Evolutionary conservation across 2,888 invertebrate species (phyloP).

Genomic region (Schizotus pectinicornis): DNA sequence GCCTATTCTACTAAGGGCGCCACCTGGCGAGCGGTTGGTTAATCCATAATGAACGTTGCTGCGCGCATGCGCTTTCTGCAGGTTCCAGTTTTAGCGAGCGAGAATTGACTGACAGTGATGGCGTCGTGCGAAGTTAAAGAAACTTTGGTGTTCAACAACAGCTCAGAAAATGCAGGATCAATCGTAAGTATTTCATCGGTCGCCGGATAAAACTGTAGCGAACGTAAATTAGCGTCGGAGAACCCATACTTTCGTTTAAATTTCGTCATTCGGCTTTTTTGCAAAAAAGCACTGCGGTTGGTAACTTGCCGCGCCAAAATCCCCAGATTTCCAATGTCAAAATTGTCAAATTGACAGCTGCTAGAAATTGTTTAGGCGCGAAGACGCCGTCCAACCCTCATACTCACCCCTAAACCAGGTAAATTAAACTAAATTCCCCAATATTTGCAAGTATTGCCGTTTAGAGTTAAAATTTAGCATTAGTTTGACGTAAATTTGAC

Average conservation of each 20-base stretch:
- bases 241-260: constrained; percentile 2
- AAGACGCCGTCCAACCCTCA: no score
- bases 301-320: background rate
- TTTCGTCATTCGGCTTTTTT: constrained; percentile 8
- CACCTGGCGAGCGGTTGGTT: no score
- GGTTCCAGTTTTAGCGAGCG: background rate
- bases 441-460: no score
- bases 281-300: constrained; percentile 6
- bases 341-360: constrained; percentile 17
- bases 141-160: constrained; percentile 28
- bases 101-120: constrained; percentile 21
- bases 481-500: no score
- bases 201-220: constrained; percentile 15
- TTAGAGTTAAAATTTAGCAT: no score
- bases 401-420: no score
- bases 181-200: constrained; percentile 25
- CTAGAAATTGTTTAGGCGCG: background rate
- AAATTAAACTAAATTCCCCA: no score
- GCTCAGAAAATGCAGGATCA: constrained; percentile 14
- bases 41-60: no score
- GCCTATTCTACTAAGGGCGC: no score
- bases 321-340: background rate
- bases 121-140: constrained; percentile 33
- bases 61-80: background rate
- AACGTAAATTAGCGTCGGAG: background rate